Evolutionary conservation across 2,888 invertebrate species (phyloP).

Genomic region (Drosophila fungiperda): DNA sequence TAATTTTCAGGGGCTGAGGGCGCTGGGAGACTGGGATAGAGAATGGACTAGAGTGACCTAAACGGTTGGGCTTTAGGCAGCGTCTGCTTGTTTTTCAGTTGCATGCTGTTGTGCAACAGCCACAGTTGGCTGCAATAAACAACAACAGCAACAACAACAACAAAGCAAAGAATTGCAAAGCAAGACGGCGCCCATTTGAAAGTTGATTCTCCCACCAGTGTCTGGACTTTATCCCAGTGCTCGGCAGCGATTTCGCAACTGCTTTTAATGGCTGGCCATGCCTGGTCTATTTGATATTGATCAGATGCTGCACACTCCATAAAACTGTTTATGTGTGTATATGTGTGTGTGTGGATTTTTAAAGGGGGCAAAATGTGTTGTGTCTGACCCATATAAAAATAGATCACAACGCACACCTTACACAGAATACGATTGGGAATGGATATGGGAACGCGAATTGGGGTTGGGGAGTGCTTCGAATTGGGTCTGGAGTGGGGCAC

Average conservation of each 20-base stretch:
- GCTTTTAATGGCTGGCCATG: conserved; percentile 53
- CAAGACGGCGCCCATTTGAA: conserved; percentile 45
- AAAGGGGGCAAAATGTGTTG: conserved; percentile 16
- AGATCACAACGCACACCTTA: conserved; percentile 64
- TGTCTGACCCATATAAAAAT: conserved; percentile 62
- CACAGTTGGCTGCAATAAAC: conserved; percentile 31
- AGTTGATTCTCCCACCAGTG: conserved; percentile 23
- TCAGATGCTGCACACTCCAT: conserved; percentile 61
- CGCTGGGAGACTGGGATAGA: background rate
- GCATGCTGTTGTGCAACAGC: conserved; percentile 37
- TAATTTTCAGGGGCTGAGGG: background rate
- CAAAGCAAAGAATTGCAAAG: conserved; percentile 32
- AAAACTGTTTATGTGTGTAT: conserved; percentile 21
- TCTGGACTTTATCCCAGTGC: conserved; percentile 16
- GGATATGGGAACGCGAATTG: conserved; percentile 1
- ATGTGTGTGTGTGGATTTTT: conserved; percentile 1
- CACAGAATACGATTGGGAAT: conserved; percentile 24
- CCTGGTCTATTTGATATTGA: conserved; percentile 59
- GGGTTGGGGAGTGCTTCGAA: conserved; percentile 15
- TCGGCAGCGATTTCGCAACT: conserved; percentile 55
- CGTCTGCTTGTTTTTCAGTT: conserved; percentile 21
- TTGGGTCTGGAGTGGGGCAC: conserved; percentile 20
- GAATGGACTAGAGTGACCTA: conserved; percentile 31
- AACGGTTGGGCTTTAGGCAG: conserved; percentile 22
- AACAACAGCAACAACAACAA: conserved; percentile 3